Evolutionary conservation across 2,113 vertebrate genomes (phyloP).

Genomic region (Fregetta grallaria): DNA sequence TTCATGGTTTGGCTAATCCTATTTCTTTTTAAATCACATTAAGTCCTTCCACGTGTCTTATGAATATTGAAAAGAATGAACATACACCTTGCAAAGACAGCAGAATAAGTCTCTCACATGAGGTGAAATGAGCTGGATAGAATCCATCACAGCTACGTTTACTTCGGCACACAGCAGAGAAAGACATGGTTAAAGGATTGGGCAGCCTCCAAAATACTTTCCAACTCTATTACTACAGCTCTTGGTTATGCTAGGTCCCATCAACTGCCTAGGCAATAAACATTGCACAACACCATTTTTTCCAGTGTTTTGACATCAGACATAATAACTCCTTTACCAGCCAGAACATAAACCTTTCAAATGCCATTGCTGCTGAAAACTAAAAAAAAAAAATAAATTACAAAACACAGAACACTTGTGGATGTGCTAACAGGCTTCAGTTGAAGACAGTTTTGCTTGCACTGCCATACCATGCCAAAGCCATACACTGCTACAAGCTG

Average conservation of each 20-base stretch:
- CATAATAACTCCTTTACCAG: neutral
- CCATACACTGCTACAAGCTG: neutral
- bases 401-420: neutral
- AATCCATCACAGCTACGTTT: slow-evolving; percentile 48
- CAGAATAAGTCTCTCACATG: slow-evolving; percentile 32
- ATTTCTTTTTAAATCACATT: slow-evolving; percentile 73
- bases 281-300: neutral
- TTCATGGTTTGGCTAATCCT: slow-evolving; percentile 62
- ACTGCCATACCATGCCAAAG: neutral
- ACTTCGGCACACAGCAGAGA: neutral
- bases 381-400: neutral
- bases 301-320: neutral
- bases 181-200: neutral
- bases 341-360: neutral
- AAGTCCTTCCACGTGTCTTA: slow-evolving; percentile 61
- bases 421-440: neutral
- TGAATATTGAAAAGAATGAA: slow-evolving; percentile 68
- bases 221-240: neutral
- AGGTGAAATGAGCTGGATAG: slow-evolving; percentile 51
- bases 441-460: neutral
- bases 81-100: slow-evolving; percentile 68
- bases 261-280: neutral
- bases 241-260: neutral
- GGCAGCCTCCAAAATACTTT: neutral
- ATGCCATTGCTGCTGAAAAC: neutral